Conservation (phyloP, 1,140 invertebrate species). For the Uloborus diversus region DNA sequence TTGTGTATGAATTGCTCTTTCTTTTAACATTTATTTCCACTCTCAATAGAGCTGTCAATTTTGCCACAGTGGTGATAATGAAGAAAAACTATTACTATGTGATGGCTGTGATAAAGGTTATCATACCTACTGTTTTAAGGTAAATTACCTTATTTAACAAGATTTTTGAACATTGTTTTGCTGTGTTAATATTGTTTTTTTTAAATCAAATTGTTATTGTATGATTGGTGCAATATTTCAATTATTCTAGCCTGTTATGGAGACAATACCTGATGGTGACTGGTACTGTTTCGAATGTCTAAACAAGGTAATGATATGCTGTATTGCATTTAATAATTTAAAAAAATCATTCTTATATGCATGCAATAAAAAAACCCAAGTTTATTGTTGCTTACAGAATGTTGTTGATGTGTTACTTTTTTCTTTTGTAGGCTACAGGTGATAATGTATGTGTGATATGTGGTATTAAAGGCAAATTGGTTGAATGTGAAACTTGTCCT, state of each 20-base stretch:
- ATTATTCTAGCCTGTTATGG: conserved; percentile 80
- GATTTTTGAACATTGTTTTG: not conserved
- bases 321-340: not conserved
- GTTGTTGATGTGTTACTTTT: not conserved
- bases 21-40: not conserved
- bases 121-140: conserved; percentile 96
- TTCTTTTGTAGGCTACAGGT: conserved; percentile 64
- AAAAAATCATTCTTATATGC: not conserved
- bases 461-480: conserved; percentile 75
- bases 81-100: conserved; percentile 92
- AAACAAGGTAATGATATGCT: conserved; percentile 79
- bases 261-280: conserved; percentile 93
- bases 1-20: too few relatives aligned
- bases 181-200: not conserved
- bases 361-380: not conserved
- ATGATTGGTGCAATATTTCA: too few relatives aligned
- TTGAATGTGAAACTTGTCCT: conserved; percentile 87
- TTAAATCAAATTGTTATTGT: not conserved
- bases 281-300: conserved; percentile 98
- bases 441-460: conserved; percentile 78
- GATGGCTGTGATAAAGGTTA: conserved; percentile 98
- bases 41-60: conserved; percentile 89
- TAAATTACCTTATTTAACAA: not conserved
- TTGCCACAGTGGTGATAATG: conserved; percentile 94
- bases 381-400: not conserved